Evolutionary conservation across 2,113 vertebrate genomes (phyloP), one percentile per base, ranked within the genome.

Genomic region (Nannobrachium achirus): DNA sequence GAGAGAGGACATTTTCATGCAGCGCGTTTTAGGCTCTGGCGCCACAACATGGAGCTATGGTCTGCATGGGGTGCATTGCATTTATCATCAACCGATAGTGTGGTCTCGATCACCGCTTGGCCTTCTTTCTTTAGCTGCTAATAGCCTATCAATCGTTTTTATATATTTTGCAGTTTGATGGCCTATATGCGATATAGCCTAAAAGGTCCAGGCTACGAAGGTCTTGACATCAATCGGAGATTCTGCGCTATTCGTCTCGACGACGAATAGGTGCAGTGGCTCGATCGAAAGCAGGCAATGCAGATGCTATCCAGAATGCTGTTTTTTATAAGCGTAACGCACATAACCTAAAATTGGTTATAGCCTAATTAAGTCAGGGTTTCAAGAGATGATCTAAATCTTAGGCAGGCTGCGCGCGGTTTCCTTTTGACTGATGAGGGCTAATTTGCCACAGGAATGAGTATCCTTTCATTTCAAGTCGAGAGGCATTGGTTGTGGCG

Each of bases 1-100:
- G 76, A 48, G 69, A 73, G 78, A 63, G 76, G 50, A 70, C 89
- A 86, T 77, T 9, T 76, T 77, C 86, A n/a, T n/a, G n/a, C 85
- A 64, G 81, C 78, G 80, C 76, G 73, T 65, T 76, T 49, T 7
- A 62, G n/a, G 57, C 72, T 46, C 58, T 60, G 75, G 49, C 45
- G 39, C 63, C 78, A 65, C 1, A 51, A 48, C 63, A 7, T 42
- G 70, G 66, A 66, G 71, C 66, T 89, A 48, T 64, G 60, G 13
- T 19, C 52, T 45, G 75, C 71, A 56, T 81, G 87, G 85, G 83
- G 84, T 86, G 56, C 73, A 82, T 83, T 52, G 52, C 56, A 25
- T 65, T n/a, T 55, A 19, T 50, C 52, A 10, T n/a, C 48, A 49
- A n/a, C 0, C n/a, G n/a, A n/a, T n/a, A n/a, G n/a, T 66, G 41